These are phyloP conservation scores for Drosophila demipolita DNA, from an alignment of 2,888 invertebrate species.

Conservation along the genomic window DNA sequence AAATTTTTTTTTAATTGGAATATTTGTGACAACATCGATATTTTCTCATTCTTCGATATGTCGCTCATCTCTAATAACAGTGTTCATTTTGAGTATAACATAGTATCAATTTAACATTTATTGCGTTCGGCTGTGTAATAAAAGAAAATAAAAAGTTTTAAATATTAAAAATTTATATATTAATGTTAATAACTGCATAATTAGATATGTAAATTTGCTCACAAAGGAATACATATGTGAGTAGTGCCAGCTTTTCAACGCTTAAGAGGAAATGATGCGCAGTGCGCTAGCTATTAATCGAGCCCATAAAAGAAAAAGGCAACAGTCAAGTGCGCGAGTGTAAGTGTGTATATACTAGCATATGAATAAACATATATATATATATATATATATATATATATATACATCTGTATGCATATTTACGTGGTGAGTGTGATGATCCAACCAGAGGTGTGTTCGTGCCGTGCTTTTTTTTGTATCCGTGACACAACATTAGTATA, in stretches of 20 bases:
- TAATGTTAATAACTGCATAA: slow-evolving; percentile 12
- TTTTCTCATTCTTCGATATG: slow-evolving; percentile 12
- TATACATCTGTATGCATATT: slow-evolving; percentile 45
- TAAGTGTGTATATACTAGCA: slow-evolving; percentile 48
- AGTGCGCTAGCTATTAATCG: slow-evolving; percentile 47
- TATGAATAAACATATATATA: slow-evolving; percentile 43
- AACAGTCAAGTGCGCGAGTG: slow-evolving; percentile 53
- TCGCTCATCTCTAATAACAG: slow-evolving; percentile 24
- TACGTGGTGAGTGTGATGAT: slow-evolving; percentile 59
- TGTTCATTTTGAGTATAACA: slow-evolving; percentile 42
- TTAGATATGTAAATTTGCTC: slow-evolving; percentile 2
- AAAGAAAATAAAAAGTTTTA: slow-evolving; percentile 28
- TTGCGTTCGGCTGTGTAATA: slow-evolving; percentile 46
- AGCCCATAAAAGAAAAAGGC: slow-evolving; percentile 53
- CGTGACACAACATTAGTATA: slow-evolving; percentile 42
- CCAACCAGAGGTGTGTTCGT: slow-evolving; percentile 61
- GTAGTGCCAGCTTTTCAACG: slow-evolving; percentile 4
- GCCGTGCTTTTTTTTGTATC: slow-evolving; percentile 49
- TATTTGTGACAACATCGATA: slow-evolving; percentile 6
- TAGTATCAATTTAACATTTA: slow-evolving; percentile 40
- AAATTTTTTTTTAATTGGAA: not conserved
- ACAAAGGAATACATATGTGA: slow-evolving; percentile 12
- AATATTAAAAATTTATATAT: slow-evolving; percentile 14
- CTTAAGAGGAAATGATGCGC: slow-evolving; percentile 45
- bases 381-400: slow-evolving; percentile 3